Evolutionary conservation across 2,113 vertebrate species (phyloP).

Genomic region (Phylloscopus whistleri): DNA sequence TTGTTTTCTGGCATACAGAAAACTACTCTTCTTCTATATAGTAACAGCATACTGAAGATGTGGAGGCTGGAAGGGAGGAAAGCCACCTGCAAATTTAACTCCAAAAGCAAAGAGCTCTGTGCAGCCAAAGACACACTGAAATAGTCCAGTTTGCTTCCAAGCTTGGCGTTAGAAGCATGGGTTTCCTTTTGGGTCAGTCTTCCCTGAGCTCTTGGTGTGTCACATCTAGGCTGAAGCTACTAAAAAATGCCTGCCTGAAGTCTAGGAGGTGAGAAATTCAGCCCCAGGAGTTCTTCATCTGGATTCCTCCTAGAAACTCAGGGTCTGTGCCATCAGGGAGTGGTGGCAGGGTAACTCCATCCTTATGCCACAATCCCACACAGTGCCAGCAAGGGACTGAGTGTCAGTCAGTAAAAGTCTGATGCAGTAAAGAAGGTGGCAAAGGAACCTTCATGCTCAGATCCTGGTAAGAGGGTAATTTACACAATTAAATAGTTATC

Average conservation of each 20-base stretch:
- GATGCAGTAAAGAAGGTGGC: neutral
- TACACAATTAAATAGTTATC: neutral
- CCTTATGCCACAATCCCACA: neutral
- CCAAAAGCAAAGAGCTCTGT: neutral
- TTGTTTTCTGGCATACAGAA: slow-evolving; percentile 26
- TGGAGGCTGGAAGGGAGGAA: slow-evolving; percentile 20
- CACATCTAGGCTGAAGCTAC: neutral
- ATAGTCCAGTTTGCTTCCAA: neutral
- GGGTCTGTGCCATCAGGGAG: neutral
- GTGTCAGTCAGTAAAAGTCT: neutral
- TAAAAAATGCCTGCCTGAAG: neutral
- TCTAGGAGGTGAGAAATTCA: neutral
- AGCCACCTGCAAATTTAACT: slow-evolving; percentile 39
- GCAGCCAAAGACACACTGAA: neutral
- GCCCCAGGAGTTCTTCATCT: neutral
- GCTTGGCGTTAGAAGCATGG: neutral
- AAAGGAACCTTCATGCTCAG: neutral
- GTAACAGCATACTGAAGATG: neutral
- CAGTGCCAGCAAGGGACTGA: neutral
- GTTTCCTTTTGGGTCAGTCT: neutral
- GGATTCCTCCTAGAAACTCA: neutral
- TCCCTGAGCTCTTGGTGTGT: neutral
- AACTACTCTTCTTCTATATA: neutral
- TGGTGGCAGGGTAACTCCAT: neutral
- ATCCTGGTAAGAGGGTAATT: neutral